A percentile compares a stretch with the other conserved stretches of the same genome.
Evolutionary conservation across 2,797 vertebrate genomes (phyloP).

Genomic region (Sparidentex hasta): DNA sequence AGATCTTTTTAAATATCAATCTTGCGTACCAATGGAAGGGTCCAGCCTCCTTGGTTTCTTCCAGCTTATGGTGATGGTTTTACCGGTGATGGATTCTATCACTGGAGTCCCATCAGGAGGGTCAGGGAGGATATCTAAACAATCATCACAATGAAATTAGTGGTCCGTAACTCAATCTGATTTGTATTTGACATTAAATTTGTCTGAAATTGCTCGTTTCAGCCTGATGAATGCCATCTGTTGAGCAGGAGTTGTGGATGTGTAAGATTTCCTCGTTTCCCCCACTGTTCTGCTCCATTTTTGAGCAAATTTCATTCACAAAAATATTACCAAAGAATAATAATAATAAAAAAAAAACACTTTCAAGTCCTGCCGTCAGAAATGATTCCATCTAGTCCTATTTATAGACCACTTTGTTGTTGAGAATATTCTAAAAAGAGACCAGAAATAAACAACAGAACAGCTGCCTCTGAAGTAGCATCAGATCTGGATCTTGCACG

Average conservation of each 20-base stretch:
- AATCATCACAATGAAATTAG: slow-evolving; percentile 11
- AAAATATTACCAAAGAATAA: background rate
- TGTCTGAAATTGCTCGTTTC: background rate
- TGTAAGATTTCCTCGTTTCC: background rate
- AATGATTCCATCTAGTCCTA: background rate
- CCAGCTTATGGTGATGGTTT: slow-evolving; percentile 92
- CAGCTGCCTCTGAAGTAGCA: background rate
- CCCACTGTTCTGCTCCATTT: background rate
- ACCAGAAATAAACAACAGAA: too few relatives aligned
- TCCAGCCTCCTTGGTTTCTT: slow-evolving; percentile 94
- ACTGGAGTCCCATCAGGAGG: slow-evolving; percentile 93
- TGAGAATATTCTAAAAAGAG: too few relatives aligned
- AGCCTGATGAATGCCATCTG: background rate
- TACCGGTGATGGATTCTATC: slow-evolving; percentile 91
- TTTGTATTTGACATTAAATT: background rate
- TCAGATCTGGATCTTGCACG: background rate
- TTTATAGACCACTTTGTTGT: background rate
- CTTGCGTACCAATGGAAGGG: slow-evolving; percentile 91
- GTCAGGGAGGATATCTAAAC: slow-evolving; percentile 94
- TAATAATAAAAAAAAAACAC: background rate
- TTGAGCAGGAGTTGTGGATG: too few relatives aligned
- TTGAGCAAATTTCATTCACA: background rate
- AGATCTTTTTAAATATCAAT: background rate
- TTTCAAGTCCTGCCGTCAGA: background rate
- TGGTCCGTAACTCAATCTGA: background rate